phyloP scores from a whole-genome alignment of 2,797 vertebrate genomes.

The Euthynnus affinis region DNA sequence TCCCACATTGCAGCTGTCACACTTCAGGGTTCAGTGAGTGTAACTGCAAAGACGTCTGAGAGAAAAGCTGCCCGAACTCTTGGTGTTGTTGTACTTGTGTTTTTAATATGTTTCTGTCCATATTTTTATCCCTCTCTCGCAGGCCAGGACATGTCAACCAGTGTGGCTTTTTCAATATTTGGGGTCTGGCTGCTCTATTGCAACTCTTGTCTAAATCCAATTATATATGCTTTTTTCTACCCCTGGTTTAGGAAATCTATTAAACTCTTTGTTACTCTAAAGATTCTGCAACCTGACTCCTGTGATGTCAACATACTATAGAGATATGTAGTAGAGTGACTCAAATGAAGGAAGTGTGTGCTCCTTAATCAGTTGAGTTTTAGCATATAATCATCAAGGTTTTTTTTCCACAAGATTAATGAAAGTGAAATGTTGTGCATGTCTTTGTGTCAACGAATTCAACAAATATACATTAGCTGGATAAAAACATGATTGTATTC shows the following conservation, averaged over 20 bases:
- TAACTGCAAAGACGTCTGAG: constrained; percentile 40
- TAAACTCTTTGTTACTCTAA: constrained; percentile 36
- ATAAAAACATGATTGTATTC: too few relatives aligned
- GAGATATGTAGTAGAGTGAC: too few relatives aligned
- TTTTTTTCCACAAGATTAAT: background rate
- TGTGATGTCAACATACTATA: constrained; percentile 35
- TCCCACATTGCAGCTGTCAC: constrained; percentile 24
- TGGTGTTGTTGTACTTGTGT: constrained; percentile 55
- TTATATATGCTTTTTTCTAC: constrained; percentile 59
- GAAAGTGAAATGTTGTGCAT: background rate
- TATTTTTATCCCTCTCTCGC: constrained; percentile 47
- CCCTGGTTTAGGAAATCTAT: constrained; percentile 56
- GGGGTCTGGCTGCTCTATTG: constrained; percentile 56
- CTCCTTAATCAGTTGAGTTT: too few relatives aligned
- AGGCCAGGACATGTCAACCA: background rate
- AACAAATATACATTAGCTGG: too few relatives aligned
- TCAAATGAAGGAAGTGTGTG: background rate
- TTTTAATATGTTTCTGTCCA: constrained; percentile 61
- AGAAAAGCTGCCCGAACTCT: constrained; percentile 58
- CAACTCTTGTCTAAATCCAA: constrained; percentile 70
- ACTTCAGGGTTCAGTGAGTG: background rate
- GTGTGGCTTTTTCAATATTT: background rate
- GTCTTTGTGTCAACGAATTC: too few relatives aligned
- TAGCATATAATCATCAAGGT: background rate
- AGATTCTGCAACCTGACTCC: constrained; percentile 48